Percentiles rank a stretch among this genome's conserved stretches.
Evolutionary conservation across 2,113 vertebrate genomes (phyloP).

Genomic region (Hystrix cristata): DNA sequence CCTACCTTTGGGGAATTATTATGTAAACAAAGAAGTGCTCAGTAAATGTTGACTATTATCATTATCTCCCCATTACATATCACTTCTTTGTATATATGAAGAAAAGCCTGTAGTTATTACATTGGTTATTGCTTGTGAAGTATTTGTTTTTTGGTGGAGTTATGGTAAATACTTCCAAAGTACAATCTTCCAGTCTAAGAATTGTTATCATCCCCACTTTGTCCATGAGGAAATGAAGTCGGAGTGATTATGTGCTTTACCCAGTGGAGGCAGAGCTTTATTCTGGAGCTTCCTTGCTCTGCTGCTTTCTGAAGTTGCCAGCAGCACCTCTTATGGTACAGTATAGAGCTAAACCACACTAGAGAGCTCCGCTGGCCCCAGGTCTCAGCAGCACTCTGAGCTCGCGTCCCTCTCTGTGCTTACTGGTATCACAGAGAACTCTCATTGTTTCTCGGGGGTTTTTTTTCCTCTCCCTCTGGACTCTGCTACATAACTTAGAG

Average conservation of each 20-base stretch:
- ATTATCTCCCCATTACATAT: neutral
- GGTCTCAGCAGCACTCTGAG: neutral
- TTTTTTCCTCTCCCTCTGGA: neutral
- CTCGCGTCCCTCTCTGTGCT: neutral
- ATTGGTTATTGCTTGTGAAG: slow-evolving; percentile 15
- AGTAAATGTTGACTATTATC: neutral
- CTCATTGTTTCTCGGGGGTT: neutral
- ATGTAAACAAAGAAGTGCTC: neutral
- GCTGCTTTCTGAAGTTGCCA: neutral
- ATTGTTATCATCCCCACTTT: neutral
- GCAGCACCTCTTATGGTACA: neutral
- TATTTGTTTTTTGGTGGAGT: slow-evolving; percentile 22
- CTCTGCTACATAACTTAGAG: neutral
- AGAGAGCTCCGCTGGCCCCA: neutral
- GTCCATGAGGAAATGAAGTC: neutral
- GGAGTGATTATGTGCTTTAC: neutral
- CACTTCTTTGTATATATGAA: neutral
- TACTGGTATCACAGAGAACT: neutral
- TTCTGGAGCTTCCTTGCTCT: neutral
- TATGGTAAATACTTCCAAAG: slow-evolving; percentile 15
- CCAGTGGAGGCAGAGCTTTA: neutral
- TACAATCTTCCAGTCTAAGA: neutral
- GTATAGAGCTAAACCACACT: neutral
- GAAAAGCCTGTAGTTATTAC: neutral
- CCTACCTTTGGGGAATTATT: neutral